A percentile compares a stretch with the other conserved stretches of the same genome.
Evolutionary conservation across 2,113 vertebrate genomes (phyloP).

Genomic region (Phaetusa simplex): DNA sequence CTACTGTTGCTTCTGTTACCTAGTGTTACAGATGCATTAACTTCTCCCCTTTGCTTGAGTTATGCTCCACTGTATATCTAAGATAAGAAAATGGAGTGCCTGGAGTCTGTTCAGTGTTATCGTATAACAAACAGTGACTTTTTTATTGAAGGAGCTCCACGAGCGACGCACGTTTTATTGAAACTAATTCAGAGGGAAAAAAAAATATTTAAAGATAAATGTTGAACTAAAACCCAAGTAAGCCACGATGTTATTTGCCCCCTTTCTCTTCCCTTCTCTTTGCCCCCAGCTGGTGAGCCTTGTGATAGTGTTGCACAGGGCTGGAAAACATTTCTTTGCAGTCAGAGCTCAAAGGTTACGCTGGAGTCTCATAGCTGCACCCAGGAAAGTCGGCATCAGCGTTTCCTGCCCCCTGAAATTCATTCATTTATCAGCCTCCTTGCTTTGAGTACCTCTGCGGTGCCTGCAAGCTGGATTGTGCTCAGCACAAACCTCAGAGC

Average conservation of each 20-base stretch:
- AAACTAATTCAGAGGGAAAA: conserved; percentile 72
- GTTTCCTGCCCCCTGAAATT: neutral
- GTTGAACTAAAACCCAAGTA: conserved; percentile 64
- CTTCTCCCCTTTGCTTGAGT: conserved; percentile 75
- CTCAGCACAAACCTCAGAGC: neutral
- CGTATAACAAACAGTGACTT: conserved; percentile 76
- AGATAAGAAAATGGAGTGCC: conserved; percentile 80
- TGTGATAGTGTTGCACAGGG: neutral
- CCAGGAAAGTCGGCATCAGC: neutral
- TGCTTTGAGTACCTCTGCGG: neutral
- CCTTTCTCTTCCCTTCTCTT: conserved; percentile 18
- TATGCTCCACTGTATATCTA: conserved; percentile 78
- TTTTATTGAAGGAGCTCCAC: conserved; percentile 79
- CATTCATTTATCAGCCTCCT: neutral
- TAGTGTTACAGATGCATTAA: conserved; percentile 71
- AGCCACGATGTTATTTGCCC: conserved; percentile 40
- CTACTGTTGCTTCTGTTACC: conserved; percentile 82
- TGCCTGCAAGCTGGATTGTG: neutral
- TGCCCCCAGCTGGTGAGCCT: neutral
- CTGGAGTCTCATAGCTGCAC: neutral
- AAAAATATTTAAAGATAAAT: conserved; percentile 57
- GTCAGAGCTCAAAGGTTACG: conserved; percentile 33
- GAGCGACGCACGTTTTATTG: conserved; percentile 70
- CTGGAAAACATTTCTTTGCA: neutral
- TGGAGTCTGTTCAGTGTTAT: conserved; percentile 81